phyloP scores from a whole-genome alignment of 2,797 vertebrate genomes.

The Streptopelia turtur region DNA sequence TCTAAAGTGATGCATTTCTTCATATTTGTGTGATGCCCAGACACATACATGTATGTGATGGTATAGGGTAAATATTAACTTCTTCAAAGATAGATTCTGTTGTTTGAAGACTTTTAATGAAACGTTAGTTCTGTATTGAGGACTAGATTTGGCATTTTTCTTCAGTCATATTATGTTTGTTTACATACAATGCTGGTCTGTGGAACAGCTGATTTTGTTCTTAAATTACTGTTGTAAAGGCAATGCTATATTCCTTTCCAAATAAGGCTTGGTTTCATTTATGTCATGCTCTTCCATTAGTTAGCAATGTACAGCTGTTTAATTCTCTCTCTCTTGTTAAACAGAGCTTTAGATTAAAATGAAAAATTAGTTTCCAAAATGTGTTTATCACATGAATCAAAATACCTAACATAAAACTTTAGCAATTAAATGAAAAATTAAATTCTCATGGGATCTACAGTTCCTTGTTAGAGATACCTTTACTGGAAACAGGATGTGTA shows the following conservation, averaged over 20 bases:
- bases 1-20: neutral
- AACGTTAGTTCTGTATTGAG: neutral
- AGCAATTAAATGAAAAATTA: neutral
- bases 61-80: neutral
- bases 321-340: neutral
- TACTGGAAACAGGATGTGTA: neutral
- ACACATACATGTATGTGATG: neutral
- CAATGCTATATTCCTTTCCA: neutral
- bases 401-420: neutral
- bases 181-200: neutral
- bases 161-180: neutral
- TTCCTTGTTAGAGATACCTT: neutral
- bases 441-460: rapidly evolving
- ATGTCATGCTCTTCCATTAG: neutral
- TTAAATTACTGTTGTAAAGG: neutral
- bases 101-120: neutral
- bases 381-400: neutral
- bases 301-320: neutral
- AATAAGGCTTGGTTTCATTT: neutral
- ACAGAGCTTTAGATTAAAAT: neutral
- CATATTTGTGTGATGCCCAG: neutral
- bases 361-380: neutral
- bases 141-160: neutral
- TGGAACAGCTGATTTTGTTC: neutral
- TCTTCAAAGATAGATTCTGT: rapidly evolving